Conservation (phyloP, 64 coral and sea anemone genomes). For the Anthopleura sola region DNA sequence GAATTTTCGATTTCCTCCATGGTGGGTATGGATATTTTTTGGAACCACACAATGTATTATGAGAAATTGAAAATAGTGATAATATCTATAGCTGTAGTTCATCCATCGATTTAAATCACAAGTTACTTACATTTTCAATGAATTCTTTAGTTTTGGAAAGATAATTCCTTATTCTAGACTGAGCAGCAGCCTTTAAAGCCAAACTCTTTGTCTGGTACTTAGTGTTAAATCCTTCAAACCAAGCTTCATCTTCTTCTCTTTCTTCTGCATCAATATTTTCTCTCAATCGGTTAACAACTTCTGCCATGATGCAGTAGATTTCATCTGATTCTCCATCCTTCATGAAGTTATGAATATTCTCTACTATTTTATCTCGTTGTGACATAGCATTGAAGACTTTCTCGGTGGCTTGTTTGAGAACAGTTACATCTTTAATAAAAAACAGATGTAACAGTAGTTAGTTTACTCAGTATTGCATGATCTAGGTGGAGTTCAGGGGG, state of each 20-base stretch:
- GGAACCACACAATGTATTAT: no score
- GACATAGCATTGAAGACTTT: constrained; percentile 72
- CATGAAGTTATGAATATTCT: constrained; percentile 66
- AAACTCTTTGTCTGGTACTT: constrained; percentile 71
- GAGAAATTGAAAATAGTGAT: no score
- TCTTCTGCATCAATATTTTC: constrained; percentile 86
- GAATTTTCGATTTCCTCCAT: no score
- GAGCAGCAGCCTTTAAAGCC: constrained; percentile 56
- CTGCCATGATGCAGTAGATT: constrained; percentile 73
- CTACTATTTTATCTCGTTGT: constrained; percentile 66
- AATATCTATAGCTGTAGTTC: no score
- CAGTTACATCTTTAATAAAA: constrained; percentile 54
- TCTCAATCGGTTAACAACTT: constrained; percentile 59
- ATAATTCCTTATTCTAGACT: constrained; percentile 85
- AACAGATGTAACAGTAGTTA: neutral
- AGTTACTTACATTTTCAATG: constrained; percentile 57
- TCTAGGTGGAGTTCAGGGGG: no score
- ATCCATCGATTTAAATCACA: no score
- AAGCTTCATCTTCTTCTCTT: constrained; percentile 68
- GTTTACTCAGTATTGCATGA: no score
- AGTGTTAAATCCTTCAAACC: constrained; percentile 83
- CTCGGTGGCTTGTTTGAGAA: constrained; percentile 75
- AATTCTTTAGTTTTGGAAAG: constrained; percentile 72
- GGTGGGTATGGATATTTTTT: no score
- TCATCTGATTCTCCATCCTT: constrained; percentile 53